A percentile compares a stretch with the other conserved stretches of the same genome.
Evolutionary conservation across 2,888 invertebrate genomes (phyloP).

Genomic region (Lasioglossum villosulum): DNA sequence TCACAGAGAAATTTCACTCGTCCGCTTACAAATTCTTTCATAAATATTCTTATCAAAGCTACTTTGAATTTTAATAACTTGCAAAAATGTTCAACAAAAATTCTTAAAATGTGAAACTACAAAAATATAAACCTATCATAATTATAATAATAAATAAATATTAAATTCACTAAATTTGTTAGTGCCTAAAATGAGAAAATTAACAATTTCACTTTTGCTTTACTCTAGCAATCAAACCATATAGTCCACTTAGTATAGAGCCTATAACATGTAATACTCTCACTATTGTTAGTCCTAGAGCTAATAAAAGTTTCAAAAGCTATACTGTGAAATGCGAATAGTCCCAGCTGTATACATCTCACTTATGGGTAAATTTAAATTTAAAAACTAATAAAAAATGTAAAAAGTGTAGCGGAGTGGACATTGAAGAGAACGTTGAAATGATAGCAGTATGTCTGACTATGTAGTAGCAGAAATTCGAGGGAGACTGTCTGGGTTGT

Average conservation of each 20-base stretch:
- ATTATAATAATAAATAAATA: not conserved
- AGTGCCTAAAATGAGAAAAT: not conserved
- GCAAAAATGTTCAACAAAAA: not conserved
- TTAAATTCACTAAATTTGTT: not conserved
- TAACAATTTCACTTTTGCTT: not conserved
- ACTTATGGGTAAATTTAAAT: no score
- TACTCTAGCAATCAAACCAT: not conserved
- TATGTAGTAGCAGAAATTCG: conserved; percentile 16
- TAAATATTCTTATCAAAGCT: not conserved
- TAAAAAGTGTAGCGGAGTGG: not conserved
- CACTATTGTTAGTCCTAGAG: not conserved
- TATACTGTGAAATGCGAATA: not conserved
- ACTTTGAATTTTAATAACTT: not conserved
- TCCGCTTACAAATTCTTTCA: not conserved
- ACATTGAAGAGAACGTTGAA: not conserved
- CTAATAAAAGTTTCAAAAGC: not conserved
- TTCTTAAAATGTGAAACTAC: not conserved
- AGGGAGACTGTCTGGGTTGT: not conserved
- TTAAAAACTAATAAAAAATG: not conserved
- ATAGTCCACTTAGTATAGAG: not conserved
- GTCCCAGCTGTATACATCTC: no score
- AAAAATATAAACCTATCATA: not conserved
- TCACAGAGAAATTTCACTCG: not conserved
- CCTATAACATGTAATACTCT: not conserved
- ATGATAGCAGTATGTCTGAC: not conserved